phyloP scores from a whole-genome alignment of 2,113 vertebrate species.

The Oreochromis spilurus region DNA sequence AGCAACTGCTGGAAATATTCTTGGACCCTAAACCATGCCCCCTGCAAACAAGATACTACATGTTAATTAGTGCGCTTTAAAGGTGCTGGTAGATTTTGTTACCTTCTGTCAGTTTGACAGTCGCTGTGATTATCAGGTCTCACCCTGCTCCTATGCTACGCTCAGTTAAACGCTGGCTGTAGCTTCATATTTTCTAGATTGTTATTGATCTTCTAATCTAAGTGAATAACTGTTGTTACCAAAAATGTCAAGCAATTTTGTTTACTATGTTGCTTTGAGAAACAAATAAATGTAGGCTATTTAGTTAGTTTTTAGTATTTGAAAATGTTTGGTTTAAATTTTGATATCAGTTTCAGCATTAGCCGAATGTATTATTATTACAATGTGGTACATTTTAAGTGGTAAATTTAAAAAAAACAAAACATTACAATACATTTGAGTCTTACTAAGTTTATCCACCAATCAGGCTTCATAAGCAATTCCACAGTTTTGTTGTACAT shows the following conservation, averaged over 20 bases:
- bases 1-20: background rate
- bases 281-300: background rate
- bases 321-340: background rate
- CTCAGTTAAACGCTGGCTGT: background rate
- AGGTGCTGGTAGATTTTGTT: background rate
- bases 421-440: background rate
- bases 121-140: background rate
- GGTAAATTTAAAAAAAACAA: background rate
- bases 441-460: background rate
- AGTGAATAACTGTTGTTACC: background rate
- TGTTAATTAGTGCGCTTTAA: background rate
- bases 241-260: background rate
- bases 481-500: fast-evolving
- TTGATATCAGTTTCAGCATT: background rate
- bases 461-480: background rate
- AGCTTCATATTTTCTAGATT: background rate
- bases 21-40: background rate
- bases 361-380: fast-evolving
- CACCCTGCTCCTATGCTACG: background rate
- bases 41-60: background rate
- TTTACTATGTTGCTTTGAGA: background rate
- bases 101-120: background rate
- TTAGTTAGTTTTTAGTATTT: background rate
- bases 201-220: background rate
- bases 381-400: background rate